Evolutionary conservation across 2,113 vertebrate species (phyloP), one percentile per base, ranked within the genome.

Genomic region (Eulemur rufifrons): DNA sequence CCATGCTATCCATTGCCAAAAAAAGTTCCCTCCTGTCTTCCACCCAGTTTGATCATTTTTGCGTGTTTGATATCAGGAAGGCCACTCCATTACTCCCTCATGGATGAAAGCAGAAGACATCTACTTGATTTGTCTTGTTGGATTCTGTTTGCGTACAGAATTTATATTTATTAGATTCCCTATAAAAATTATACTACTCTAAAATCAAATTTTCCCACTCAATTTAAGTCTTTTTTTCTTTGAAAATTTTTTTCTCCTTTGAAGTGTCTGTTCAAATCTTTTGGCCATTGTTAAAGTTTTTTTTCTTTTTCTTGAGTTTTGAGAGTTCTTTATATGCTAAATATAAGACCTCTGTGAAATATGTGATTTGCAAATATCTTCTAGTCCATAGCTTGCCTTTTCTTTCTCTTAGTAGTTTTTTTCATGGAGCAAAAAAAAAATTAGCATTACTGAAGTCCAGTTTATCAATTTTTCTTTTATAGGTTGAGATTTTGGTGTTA

Each of bases 181-280:
- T 68, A 1, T 92, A 54, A 86, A 73, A 37, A 92, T 52, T 91
- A 37, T n/a, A 64, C 34, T 56, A 80, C 85, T 71, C 69, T 84
- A 71, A 91, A 91, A 14, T 45, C 18, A 86, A 18, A 74, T 37
- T 11, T 71, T 64, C 37, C 21, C 29, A 88, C 20, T 68, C 37
- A 61, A 34, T 47, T 25, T 56, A 66, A 56, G 39, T 37, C 61
- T 64, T 59, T 74, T 78, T 50, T 73, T 34, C 6, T 21, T 90
- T 83, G 54, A 84, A 86, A 92, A 91, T 93, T 64, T 64, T 47
- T 63, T 90, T 91, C 80, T 34, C n/a, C 78, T 84, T 86, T 83
- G 7, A 73, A 88, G 39, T 73, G 45, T 18, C 29, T 76, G 10
- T 86, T 89, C 14, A 76, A 15, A 71, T 71, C 27, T 61, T 77